Base-by-base conservation (phyloP, 2,113 vertebrate genomes). In the Labeo catla region DNA sequence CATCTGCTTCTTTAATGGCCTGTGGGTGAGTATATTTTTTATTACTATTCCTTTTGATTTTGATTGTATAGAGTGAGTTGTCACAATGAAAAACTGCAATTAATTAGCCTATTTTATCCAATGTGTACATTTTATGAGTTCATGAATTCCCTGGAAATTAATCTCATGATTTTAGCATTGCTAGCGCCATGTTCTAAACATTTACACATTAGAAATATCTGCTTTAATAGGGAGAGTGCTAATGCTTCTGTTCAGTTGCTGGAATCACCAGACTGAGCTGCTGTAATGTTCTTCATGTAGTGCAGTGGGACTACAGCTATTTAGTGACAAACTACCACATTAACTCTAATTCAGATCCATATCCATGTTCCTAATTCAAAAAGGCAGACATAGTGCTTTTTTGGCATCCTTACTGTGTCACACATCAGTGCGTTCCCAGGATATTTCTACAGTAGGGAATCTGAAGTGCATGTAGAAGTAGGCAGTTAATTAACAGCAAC, bases 211-310 rank as follows among this genome's bases (percentile, higher is more conserved):
- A 61, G 21, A 8, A n/a, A n/a, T n/a, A n/a, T 61, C 3, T 59
- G 54, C 21, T 61, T 61, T 61, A 4, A 21, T 21, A 59, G 8
- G 57, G 57, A 21, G 16, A 21, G 19, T 45, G 28, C 39, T 21
- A 16, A 21, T 21, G 39, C 9, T 73, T 73, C 39, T 12, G 57
- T 19, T n/a, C 57, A n/a, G 8, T 9, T n/a, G 21, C 21, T 1
- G 3, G 21, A 61, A n/a, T 61, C 21, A 77, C 15, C 49, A 77
- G 52, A 59, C 80, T 61, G 45, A 72, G 50, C 43, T 47, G 65
- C 52, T 78, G 81, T 82, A 88, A 83, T 83, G 68, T 74, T 79
- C 66, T 61, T 86, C 61, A 73, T 84, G 59, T 59, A 50, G 8
- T 66, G 12, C 28, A 50, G 50, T 83, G 77, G 52, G 77, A 86